These are phyloP conservation scores for Neoaliturus tenellus DNA, from an alignment of 2,888 invertebrate genomes.

Conservation along the genomic window DNA sequence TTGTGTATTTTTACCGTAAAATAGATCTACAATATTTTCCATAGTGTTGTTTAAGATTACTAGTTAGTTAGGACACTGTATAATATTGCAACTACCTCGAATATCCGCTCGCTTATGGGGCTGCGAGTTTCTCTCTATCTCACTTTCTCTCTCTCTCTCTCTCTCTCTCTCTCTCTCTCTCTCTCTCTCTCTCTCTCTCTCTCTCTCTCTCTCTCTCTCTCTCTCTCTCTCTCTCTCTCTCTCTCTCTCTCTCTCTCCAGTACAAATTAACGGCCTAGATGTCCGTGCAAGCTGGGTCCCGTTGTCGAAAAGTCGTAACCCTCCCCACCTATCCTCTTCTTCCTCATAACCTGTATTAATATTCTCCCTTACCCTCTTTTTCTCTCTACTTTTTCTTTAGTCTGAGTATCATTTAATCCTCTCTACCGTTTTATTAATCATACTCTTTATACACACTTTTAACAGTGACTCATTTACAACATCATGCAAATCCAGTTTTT, in stretches of 20 bases:
- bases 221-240: slow-evolving; percentile 6
- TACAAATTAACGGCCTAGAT: slow-evolving; percentile 30
- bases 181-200: slow-evolving; percentile 4
- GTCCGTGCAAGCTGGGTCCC: slow-evolving; percentile 15
- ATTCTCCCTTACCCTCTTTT: too few relatives aligned
- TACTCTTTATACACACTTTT: too few relatives aligned
- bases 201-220: slow-evolving; percentile 4
- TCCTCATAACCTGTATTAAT: too few relatives aligned
- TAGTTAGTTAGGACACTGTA: slow-evolving; percentile 43
- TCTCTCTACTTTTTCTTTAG: too few relatives aligned
- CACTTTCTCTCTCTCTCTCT: slow-evolving; percentile 1
- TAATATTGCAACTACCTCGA: slow-evolving; percentile 53
- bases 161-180: slow-evolving; percentile 4
- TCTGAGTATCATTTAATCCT: too few relatives aligned
- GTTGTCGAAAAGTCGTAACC: not conserved
- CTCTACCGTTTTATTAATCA: too few relatives aligned
- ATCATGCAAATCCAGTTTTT: too few relatives aligned
- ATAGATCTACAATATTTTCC: slow-evolving; percentile 53
- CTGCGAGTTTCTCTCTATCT: slow-evolving; percentile 17
- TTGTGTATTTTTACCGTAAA: slow-evolving; percentile 41
- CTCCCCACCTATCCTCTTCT: not conserved
- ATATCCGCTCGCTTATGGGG: slow-evolving; percentile 1
- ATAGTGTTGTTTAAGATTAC: slow-evolving; percentile 38
- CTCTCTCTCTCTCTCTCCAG: not conserved
- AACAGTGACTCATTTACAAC: too few relatives aligned